Evolutionary conservation across 2,888 invertebrate genomes (phyloP).

Genomic region (Patella caerulea): DNA sequence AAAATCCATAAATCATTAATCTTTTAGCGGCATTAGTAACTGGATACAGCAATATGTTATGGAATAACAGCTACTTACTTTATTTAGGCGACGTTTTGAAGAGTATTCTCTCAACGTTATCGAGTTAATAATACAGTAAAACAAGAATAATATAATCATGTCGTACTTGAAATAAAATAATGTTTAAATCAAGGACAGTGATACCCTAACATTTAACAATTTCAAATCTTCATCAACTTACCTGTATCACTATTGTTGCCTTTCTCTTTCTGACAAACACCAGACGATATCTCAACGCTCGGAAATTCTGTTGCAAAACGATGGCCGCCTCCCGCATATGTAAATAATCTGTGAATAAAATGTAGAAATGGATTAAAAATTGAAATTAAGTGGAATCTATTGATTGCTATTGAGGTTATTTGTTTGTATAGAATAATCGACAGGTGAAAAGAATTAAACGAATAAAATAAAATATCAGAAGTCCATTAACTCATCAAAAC

Average conservation of each 20-base stretch:
- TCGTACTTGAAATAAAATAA: too few species aligned
- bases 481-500: not conserved
- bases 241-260: slow-evolving; percentile 61
- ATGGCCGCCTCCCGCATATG: slow-evolving; percentile 52
- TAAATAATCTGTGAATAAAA: slow-evolving; percentile 46
- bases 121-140: too few species aligned
- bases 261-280: slow-evolving; percentile 54
- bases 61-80: too few species aligned
- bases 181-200: too few species aligned
- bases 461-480: not conserved
- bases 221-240: slow-evolving; percentile 21
- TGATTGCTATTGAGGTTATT: not conserved
- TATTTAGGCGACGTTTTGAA: too few species aligned
- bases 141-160: too few species aligned
- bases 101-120: too few species aligned
- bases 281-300: slow-evolving; percentile 54
- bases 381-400: not conserved
- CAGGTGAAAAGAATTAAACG: not conserved
- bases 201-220: too few species aligned
- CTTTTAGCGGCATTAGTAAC: too few species aligned
- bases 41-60: too few species aligned
- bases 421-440: not conserved
- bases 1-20: too few species aligned
- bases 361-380: not conserved
- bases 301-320: slow-evolving; percentile 58